phyloP scores from a whole-genome alignment of 35 echinoderm and acorn worm species.

The Lytechinus pictus region DNA sequence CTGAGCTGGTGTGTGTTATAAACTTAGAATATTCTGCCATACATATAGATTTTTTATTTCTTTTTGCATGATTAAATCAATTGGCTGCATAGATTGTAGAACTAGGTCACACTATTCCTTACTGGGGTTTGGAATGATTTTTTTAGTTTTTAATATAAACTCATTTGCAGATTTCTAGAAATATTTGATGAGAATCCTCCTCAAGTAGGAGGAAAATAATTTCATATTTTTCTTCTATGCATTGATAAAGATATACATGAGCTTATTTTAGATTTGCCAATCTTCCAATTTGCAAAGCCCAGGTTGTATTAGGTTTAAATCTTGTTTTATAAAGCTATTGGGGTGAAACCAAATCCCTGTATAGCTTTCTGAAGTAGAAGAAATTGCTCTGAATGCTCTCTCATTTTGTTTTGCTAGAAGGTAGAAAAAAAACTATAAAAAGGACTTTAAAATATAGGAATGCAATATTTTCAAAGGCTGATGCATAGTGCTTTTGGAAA shows the following conservation, averaged over 20 bases:
- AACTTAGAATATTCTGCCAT: background rate
- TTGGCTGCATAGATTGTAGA: background rate
- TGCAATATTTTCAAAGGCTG: background rate
- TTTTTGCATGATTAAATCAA: slow-evolving; percentile 12
- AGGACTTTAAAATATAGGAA: background rate
- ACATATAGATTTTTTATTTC: background rate
- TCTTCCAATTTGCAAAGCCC: background rate
- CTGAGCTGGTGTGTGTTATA: background rate
- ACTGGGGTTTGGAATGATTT: background rate
- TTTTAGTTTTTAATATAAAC: background rate
- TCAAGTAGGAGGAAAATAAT: background rate
- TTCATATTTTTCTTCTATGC: background rate
- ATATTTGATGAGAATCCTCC: background rate
- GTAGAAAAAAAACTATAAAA: background rate
- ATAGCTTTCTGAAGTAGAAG: too few relatives aligned
- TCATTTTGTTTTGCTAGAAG: background rate
- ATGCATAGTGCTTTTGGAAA: background rate
- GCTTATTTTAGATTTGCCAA: background rate
- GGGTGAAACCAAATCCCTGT: too few relatives aligned
- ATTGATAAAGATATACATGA: background rate
- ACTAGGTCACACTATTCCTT: background rate
- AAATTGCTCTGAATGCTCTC: too few relatives aligned
- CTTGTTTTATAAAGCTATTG: too few relatives aligned
- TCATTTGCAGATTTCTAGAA: background rate
- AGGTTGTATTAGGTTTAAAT: background rate